Conservation (phyloP, 2,797 vertebrate species). For the Lophotriccus pileatus region DNA sequence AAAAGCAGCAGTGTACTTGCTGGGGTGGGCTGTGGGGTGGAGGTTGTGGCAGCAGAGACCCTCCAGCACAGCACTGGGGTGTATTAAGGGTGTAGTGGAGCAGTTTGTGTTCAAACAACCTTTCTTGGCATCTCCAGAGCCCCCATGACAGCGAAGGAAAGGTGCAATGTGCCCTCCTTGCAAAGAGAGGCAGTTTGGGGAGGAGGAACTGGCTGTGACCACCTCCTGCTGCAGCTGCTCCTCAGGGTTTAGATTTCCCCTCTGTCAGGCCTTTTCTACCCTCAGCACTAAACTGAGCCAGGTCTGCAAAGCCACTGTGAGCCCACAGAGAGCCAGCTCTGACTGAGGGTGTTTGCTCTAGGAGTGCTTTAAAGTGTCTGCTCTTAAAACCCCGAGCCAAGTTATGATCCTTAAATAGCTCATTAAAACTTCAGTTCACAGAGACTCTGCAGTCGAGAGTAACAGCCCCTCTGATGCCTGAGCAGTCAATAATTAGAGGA, state of each 20-base stretch:
- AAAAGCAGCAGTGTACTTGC: background rate
- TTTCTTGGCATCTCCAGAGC: background rate
- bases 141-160: background rate
- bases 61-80: fast-evolving
- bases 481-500: background rate
- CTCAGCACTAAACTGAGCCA: background rate
- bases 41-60: background rate
- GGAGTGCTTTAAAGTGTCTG: background rate
- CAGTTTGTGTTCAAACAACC: background rate
- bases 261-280: background rate
- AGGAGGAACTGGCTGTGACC: background rate
- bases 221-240: background rate
- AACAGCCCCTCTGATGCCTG: background rate
- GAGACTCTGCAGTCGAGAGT: background rate
- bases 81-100: background rate
- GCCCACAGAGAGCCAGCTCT: background rate
- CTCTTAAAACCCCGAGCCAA: background rate
- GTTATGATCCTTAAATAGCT: background rate
- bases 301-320: background rate
- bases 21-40: background rate
- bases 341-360: background rate
- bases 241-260: background rate
- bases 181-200: background rate
- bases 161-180: background rate
- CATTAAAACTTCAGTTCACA: background rate